Evolutionary conservation across 2,888 invertebrate species (phyloP), one percentile per base, ranked within the genome.

Genomic region (Torymus tubicola): DNA sequence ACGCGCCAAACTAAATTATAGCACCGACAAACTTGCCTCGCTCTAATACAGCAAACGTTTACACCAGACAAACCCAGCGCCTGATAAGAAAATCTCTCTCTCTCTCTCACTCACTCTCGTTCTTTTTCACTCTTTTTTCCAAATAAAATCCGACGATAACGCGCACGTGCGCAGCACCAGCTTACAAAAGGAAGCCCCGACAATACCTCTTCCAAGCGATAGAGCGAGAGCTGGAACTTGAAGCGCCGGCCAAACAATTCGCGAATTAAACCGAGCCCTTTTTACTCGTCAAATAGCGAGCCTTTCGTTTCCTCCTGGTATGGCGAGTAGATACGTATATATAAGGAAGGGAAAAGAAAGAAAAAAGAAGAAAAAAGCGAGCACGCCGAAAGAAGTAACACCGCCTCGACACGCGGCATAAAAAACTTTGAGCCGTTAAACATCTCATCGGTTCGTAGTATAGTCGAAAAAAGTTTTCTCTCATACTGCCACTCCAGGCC

Each of bases 341-440:
- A 21, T 1, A 21, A 21, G 21, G 11, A 8, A 52, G 16, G 16
- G 8, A 42, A 42, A 42, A 42, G 8, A 8, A 8, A 52, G 16
- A 12, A 8, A 42, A 42, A 42, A 42, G 8, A 8, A 42, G 8
- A 8, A 8, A 8, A 42, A 8, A 1, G 21, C 2, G 21, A 42
- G 10, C 5, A 8, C 8, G 42, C 8, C 1, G 42, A 42, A 42
- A n/a, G 14, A 71, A 61, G 24, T 42, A 61, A 71, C 16, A n/a
- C 11, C 14, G 10, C 10, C 13, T 8, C 61, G 53, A 55, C 42
- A n/a, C 10, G 21, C 50, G n/a, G 42, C 53, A 61, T 52, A 78
- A 73, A 42, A 68, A 80, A 80, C 57, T 80, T 70, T 57, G 24
- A 78, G 14, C 67, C 63, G 63, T 69, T 70, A 65, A 80, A 74